Evolutionary conservation across 2,888 invertebrate species (phyloP), one percentile per base, ranked within the genome.

Genomic region (Stenotaenia linearis): DNA sequence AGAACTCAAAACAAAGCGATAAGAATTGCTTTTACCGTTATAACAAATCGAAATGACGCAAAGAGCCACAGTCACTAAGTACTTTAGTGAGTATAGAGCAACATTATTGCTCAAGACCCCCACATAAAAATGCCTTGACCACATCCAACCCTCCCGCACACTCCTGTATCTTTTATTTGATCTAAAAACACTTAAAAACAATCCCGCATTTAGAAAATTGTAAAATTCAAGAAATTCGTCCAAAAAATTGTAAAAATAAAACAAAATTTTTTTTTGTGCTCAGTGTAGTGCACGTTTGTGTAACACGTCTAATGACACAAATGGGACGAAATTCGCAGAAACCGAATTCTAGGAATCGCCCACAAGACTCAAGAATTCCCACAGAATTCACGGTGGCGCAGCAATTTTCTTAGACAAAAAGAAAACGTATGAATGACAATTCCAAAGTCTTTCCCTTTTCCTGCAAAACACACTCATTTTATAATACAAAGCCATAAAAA

Each of bases 81-180:
- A 32, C 23, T 35, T 76, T 35, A 76, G 18, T 76, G 30, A 76
- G 32, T 21, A 37, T n/a, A 76, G 32, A 37, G 76, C 32, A 76
- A 76, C 76, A 76, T 76, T 76, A 76, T 76, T 76, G 76, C 76
- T 37, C 18, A 76, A 76, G 76, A 35, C 37, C 37, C 18, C 35
- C 15, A 76, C 76, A 76, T 76, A 76, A 76, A 76, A 76, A 32
- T 32, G 40, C 50, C 7, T 6, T 50, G 50, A 50, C 50, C 50
- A 50, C 50, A n/a, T 50, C 50, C 50, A 50, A 18, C 18, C 4
- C 50, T n/a, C 18, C 18, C 50, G 18, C 50, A 50, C 50, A 50
- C 9, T 45, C 21, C n/a, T 5, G n/a, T 50, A 0, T 18, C 50
- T 18, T 50, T 50, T 50, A 50, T 50, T 50, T 50, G 50, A 50